Conservation (phyloP, 92 coral and sea anemone species). For the Plumapathes pennacea region DNA sequence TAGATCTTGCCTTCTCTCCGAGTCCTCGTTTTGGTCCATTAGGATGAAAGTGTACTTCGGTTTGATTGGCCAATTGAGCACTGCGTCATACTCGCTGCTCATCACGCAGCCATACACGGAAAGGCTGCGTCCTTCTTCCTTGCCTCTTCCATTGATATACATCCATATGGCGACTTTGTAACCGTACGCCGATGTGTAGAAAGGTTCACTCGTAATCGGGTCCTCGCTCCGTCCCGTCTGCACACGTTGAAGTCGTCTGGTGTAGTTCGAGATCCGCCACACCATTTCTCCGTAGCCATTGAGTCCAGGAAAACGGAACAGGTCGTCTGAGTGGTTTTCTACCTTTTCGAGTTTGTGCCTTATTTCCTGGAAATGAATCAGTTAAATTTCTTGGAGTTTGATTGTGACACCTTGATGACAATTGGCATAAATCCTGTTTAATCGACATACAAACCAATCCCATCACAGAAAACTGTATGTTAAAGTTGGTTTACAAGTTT, state of each 20-base stretch:
- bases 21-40: slow-evolving; percentile 80
- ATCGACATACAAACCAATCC: no score
- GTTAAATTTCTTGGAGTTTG: background rate
- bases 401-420: slow-evolving; percentile 1
- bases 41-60: slow-evolving; percentile 88
- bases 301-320: slow-evolving; percentile 61
- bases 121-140: slow-evolving; percentile 70
- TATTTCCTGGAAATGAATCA: no score
- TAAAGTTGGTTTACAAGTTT: no score
- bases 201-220: slow-evolving; percentile 92
- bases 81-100: slow-evolving; percentile 90
- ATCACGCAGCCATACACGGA: slow-evolving; percentile 93
- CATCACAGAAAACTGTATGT: no score
- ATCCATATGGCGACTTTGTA: slow-evolving; percentile 91
- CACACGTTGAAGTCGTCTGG: slow-evolving; percentile 76
- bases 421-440: no score
- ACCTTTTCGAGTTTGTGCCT: slow-evolving; percentile 39
- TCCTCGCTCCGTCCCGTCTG: slow-evolving; percentile 87
- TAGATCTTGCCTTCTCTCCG: slow-evolving; percentile 68
- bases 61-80: slow-evolving; percentile 94
- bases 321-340: slow-evolving; percentile 46
- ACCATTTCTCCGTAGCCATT: slow-evolving; percentile 88
- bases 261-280: slow-evolving; percentile 78
- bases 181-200: slow-evolving; percentile 91
- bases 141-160: slow-evolving; percentile 94